phyloP scores from a whole-genome alignment of 2,888 invertebrate species.

The Ptilodon capucinus region DNA sequence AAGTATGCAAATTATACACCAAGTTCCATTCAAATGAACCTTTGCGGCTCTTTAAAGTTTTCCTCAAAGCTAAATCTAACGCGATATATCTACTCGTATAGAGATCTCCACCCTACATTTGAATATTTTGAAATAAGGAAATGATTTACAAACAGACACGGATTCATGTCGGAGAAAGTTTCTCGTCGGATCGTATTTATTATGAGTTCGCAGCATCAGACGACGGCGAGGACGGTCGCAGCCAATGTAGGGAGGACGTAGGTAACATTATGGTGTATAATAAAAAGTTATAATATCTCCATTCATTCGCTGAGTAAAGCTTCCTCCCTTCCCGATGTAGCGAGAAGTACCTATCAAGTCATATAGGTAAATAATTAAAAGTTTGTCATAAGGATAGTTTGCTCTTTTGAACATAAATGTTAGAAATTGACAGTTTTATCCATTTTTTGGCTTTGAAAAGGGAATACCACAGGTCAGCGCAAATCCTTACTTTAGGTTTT shows the following conservation, averaged over 20 bases:
- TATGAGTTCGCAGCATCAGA: conserved; percentile 42
- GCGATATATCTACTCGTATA: conserved; percentile 50
- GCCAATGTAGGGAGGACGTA: conserved; percentile 28
- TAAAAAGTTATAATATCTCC: conserved; percentile 10
- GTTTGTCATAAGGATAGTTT: background rate
- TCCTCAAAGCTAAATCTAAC: conserved; percentile 61
- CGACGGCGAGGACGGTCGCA: conserved; percentile 29
- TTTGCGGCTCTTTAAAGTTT: conserved; percentile 76
- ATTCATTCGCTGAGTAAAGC: conserved; percentile 11
- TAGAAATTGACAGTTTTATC: background rate
- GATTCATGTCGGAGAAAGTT: conserved; percentile 56
- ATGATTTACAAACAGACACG: conserved; percentile 61
- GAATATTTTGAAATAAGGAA: conserved; percentile 64
- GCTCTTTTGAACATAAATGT: background rate
- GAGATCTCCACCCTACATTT: conserved; percentile 42
- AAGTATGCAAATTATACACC: conserved; percentile 80
- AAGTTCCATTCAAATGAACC: conserved; percentile 79
- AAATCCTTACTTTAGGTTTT: no score
- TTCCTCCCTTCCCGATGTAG: background rate
- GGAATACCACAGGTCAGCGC: no score
- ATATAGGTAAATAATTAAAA: background rate
- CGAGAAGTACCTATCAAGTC: background rate
- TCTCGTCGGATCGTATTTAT: conserved; percentile 56
- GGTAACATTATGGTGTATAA: conserved; percentile 23
- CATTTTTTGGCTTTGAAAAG: no score